Evolutionary conservation across 2,113 vertebrate species (phyloP), one percentile per base, ranked within the genome.

Genomic region (Anarrhichthys ocellatus): DNA sequence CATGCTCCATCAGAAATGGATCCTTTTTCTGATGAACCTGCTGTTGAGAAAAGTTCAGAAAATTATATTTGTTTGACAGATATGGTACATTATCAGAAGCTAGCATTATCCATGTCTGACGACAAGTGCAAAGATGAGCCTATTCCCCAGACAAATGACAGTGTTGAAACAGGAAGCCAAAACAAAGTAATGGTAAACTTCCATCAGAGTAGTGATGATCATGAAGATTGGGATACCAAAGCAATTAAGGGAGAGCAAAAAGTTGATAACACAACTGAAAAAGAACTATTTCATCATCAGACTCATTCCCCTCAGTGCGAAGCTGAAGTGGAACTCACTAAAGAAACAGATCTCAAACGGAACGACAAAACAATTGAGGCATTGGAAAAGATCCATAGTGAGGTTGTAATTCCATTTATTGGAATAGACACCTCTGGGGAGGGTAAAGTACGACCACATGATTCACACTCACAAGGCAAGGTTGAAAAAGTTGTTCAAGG

Each of bases 341-440:
- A 79, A 70, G 46, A 84, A 59, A 56, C 4, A 0, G 27, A 76
- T 80, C 2, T 68, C 2, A 71, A 69, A 24, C 32, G 18, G 40
- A 15, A 54, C 6, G 13, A 67, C 17, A 3, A 54, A 32, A 58
- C 13, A 59, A 78, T 52, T 18, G 29, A 70, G 10, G 29, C 1
- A 18, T 0, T 66, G 15, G 67, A 72, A 24, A 83, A 78, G 34
- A 67, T 24, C 54, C n/a, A 10, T 6, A 10, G n/a, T 62, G n/a
- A 1, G 5, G n/a, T 67, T 76, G n/a, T 58, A 34, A 83, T 83
- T 88, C 81, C 80, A 58, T 78, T 78, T 29, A 78, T 72, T 79
- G 85, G 75, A 84, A 24, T 76, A 22, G 73, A 82, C 20, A 29
- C 9, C 11, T 74, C 66, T 7, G 5, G 11, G 46, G n/a, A 81